phyloP scores from a whole-genome alignment of 2,888 invertebrate species.

The Leucania comma region DNA sequence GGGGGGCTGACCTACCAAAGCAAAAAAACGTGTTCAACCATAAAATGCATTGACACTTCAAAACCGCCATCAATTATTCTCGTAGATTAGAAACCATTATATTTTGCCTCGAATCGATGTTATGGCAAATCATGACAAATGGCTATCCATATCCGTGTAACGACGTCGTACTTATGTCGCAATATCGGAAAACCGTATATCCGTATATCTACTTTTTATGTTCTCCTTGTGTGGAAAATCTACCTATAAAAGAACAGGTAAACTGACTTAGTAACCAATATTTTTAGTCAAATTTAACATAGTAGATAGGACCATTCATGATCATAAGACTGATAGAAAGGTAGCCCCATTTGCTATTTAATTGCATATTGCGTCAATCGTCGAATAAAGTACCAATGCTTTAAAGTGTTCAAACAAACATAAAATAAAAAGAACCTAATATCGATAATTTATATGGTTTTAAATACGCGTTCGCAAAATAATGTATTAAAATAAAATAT shows the following conservation, averaged over 20 bases:
- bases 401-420: neutral
- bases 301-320: neutral
- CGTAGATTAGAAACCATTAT: conserved; percentile 61
- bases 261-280: neutral
- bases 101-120: conserved; percentile 56
- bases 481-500: too few relatives aligned
- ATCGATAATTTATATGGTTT: conserved; percentile 11
- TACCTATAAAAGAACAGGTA: conserved; percentile 6
- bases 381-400: too few relatives aligned
- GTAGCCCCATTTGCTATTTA: too few relatives aligned
- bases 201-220: conserved; percentile 54
- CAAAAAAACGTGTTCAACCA: conserved; percentile 36
- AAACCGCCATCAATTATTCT: conserved; percentile 59
- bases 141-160: conserved; percentile 57
- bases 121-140: conserved; percentile 67
- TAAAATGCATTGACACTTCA: conserved; percentile 46
- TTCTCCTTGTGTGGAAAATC: conserved; percentile 30
- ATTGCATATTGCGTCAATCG: too few relatives aligned
- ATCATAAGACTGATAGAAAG: too few relatives aligned
- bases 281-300: neutral
- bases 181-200: conserved; percentile 59
- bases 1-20: neutral
- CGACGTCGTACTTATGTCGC: conserved; percentile 61
- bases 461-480: conserved; percentile 30
- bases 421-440: neutral